Evolutionary conservation across 2,888 invertebrate genomes (phyloP).

Genomic region (Meloe dianella): DNA sequence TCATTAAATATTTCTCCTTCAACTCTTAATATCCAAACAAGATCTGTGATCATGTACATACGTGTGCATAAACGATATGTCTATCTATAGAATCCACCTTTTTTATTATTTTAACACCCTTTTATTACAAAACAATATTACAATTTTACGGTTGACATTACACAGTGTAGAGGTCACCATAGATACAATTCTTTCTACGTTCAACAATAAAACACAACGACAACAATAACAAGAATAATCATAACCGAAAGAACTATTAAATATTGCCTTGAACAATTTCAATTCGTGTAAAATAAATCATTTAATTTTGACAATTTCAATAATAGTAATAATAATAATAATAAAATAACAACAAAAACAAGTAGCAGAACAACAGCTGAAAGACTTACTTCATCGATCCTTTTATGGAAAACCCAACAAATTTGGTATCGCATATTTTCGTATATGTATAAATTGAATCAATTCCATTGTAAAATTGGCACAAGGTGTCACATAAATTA

Average conservation of each 20-base stretch:
- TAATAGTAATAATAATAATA: not conserved
- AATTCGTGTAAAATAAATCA: constrained; percentile 1
- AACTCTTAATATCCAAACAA: constrained; percentile 19
- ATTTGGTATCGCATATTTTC: constrained; percentile 21
- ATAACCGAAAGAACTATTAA: not conserved
- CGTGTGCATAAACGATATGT: not conserved
- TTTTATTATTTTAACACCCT: constrained; percentile 10
- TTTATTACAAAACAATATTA: not conserved
- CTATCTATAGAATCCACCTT: not conserved
- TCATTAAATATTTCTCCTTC: constrained; percentile 40
- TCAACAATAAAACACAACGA: not conserved
- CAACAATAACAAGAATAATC: not conserved
- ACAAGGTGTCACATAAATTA: constrained; percentile 25
- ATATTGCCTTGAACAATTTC: not conserved
- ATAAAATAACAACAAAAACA: constrained; percentile 15
- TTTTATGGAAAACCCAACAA: constrained; percentile 19
- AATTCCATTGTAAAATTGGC: constrained; percentile 18
- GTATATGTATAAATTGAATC: constrained; percentile 10
- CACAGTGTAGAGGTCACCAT: not conserved
- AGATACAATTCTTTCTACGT: not conserved
- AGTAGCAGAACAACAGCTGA: not conserved
- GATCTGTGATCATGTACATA: constrained; percentile 3
- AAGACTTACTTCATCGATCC: constrained; percentile 22
- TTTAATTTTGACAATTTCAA: not conserved
- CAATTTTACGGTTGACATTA: constrained; percentile 2